Evolutionary conservation across 2,113 vertebrate species (phyloP).

Genomic region (Diphyllodes magnificus): DNA sequence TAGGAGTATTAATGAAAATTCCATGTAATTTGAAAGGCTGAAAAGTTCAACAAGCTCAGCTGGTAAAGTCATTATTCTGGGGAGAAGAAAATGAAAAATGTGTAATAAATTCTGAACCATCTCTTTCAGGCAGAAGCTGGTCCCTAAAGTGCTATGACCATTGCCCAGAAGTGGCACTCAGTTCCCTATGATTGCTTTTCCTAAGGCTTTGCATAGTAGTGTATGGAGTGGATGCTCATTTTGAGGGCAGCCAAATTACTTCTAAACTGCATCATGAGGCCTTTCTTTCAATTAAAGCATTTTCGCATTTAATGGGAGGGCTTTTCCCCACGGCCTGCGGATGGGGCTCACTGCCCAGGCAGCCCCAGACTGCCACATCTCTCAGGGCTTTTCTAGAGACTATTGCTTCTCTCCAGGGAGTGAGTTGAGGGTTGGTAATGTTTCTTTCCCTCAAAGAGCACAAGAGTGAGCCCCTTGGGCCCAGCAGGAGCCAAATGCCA

Average conservation of each 20-base stretch:
- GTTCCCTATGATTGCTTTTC: neutral
- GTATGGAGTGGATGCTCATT: neutral
- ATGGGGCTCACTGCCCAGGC: neutral
- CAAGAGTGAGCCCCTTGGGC: neutral
- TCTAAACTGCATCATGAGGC: neutral
- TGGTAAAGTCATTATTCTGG: neutral
- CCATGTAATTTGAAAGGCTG: neutral
- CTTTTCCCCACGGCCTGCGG: neutral
- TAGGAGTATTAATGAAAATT: neutral
- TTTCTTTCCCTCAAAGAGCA: neutral
- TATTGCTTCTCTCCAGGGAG: neutral
- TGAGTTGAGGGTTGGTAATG: neutral
- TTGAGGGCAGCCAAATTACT: neutral
- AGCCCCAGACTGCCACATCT: accelerated
- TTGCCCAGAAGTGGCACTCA: neutral
- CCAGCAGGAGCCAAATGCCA: neutral
- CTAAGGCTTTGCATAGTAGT: neutral
- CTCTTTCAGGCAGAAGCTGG: neutral
- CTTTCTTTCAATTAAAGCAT: neutral
- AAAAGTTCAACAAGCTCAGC: neutral
- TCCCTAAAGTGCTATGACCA: neutral
- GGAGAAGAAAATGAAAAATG: neutral
- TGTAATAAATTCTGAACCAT: neutral
- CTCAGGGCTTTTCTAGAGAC: neutral
- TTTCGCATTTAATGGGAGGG: neutral